Base-by-base conservation (phyloP, 2,797 vertebrate species). In the Thunnus albacares region DNA sequence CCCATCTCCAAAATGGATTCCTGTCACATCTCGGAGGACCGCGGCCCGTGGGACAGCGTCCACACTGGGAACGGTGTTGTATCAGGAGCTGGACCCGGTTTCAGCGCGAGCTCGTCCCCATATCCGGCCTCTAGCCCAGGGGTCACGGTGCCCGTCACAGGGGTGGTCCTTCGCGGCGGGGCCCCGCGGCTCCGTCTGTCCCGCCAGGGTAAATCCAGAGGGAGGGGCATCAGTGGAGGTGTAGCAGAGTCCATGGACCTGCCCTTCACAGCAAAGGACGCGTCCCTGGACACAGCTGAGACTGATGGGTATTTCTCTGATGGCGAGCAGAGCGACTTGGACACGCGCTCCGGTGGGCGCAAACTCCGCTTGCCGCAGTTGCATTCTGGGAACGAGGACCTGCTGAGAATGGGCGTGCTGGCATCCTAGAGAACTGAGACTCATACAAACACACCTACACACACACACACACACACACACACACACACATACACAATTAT, bases 261-360 rank as follows among this genome's bases (percentile, higher is more conserved):
- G 60, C 75, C 78, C 0, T 80, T 85, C 15, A 12, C 86, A 4
- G 87, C 92, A 5, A 96, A 96, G 87, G 93, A 94, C 90, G 81
- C 80, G 38, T 87, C 96, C 56, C 90, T 94, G 77, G 96, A 97
- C 47, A 67, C 95, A 64, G 84, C 95, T 0, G 97, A 97, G 91
- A 96, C 97, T 43, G 97, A 98, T 30, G 96, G 97, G 67, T 98
- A 98, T 94, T 99, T 97, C 94, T 97, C 97, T 0, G 97, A 98
- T 0, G 97, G 95, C 1, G 97, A 98, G 93, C 97, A 97, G 95
- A 98, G 97, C 60, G 96, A 98, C 91, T 95, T 94, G 1, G 97
- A 98, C 8, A 90, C 89, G 1, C 97, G 96, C 80, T 79, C 96
- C 3, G 77, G 95, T 45, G 64, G 95, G 55, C 93, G 92, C 70